Conservation (phyloP, 2,797 vertebrate species). For the Rhodeus uyekii region DNA sequence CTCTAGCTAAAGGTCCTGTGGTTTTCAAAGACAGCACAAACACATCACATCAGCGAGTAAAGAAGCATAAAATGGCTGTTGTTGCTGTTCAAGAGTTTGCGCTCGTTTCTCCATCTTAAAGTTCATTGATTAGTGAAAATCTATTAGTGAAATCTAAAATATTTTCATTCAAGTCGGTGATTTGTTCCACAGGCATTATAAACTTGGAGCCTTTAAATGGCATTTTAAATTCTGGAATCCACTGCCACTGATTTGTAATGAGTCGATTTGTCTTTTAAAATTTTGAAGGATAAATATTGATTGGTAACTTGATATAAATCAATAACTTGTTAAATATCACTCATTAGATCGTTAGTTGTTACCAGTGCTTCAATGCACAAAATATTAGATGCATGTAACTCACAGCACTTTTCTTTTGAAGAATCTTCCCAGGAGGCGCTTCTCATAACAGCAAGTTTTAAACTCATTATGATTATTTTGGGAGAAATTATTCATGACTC, state of each 20-base stretch:
- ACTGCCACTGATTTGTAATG: no score
- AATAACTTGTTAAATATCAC: no score
- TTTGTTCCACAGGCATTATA: background rate
- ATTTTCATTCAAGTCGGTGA: background rate
- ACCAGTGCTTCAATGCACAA: no score
- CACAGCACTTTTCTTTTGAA: constrained; percentile 22
- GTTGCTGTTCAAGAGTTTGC: background rate
- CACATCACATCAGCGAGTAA: background rate
- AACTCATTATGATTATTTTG: constrained; percentile 20
- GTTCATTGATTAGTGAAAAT: background rate
- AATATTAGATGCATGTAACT: no score
- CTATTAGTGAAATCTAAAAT: background rate
- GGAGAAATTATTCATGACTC: constrained; percentile 6
- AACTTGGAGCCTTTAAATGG: no score
- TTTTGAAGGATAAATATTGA: no score
- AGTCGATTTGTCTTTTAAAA: no score
- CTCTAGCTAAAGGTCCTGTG: constrained; percentile 19
- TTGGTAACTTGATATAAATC: no score
- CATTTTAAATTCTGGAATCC: no score
- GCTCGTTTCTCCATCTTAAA: background rate
- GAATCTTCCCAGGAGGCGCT: constrained; percentile 8
- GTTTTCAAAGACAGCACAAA: constrained; percentile 22
- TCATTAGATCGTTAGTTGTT: no score
- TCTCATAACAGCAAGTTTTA: background rate
- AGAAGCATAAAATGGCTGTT: background rate